Base-by-base conservation (phyloP, 2,113 vertebrate species). In the Polypterus senegalus region DNA sequence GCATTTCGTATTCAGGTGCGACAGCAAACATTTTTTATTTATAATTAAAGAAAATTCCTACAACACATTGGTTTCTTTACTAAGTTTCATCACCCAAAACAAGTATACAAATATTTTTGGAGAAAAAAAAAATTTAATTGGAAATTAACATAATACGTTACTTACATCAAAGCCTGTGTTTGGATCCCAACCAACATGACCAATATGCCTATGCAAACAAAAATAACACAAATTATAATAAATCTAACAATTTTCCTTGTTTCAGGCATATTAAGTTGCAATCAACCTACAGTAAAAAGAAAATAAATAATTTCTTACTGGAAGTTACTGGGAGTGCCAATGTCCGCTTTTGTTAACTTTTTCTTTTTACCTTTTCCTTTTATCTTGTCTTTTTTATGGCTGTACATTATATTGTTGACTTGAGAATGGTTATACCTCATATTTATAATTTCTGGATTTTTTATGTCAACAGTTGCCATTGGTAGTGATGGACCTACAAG, bases 101-200 rank as follows among this genome's bases (percentile, higher is more conserved):
- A 27, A 27, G 27, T 27, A 27, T 27, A 27, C 27, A 27, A 27
- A 27, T 27, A 2, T 27, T 27, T 27, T 27, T 27, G 27, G 27
- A 27, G 27, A 27, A 27, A 27, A 27, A 27, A 27, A 27, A 1
- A 2, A 27, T n/a, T n/a, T n/a, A 27, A 27, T 27, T 27, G 27
- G 27, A 27, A 27, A 27, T 27, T 27, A 27, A n/a, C n/a, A n/a
- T n/a, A n/a, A 27, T 27, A 27, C 27, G 2, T 27, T 77, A 97
- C 96, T 99, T 84, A 98, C 96, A 86, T 99, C 95, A 85, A 99
- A 99, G 69, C 95, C 96, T 67, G 95, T 98, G 81, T 99, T 97
- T 65, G 96, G 96, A 81, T 98, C 95, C 96, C 95, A 99, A 71
- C 96, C 96, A 80, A 98, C 94, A 79, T 99, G 96, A 73, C 95